Evolutionary conservation across 2,888 invertebrate genomes (phyloP).

Genomic region (Eilema depressum): DNA sequence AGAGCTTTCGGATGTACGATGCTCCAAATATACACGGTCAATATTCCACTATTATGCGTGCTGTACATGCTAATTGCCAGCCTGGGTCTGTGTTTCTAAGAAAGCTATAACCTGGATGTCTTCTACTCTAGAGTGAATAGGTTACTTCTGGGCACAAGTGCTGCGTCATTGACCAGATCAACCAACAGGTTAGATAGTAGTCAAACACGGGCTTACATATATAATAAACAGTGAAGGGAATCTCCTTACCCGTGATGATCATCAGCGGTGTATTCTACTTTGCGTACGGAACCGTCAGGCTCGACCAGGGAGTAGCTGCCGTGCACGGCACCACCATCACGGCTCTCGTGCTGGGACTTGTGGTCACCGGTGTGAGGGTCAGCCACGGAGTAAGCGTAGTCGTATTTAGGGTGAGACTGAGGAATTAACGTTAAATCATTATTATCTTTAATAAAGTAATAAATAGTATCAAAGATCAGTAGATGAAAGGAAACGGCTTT

Average conservation of each 20-base stretch:
- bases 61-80: neutral
- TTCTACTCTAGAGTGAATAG: too few species aligned
- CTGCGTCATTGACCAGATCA: too few species aligned
- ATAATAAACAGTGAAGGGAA: neutral
- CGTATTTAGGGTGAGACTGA: slow-evolving; percentile 88
- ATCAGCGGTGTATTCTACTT: slow-evolving; percentile 88
- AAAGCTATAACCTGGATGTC: too few species aligned
- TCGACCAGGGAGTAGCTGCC: slow-evolving; percentile 89
- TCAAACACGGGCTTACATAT: neutral
- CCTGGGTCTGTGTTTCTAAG: too few species aligned
- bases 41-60: neutral
- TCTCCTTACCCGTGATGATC: slow-evolving; percentile 86
- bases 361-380: slow-evolving; percentile 89
- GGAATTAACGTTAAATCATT: slow-evolving; percentile 27
- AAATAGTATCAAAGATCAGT: slow-evolving; percentile 17
- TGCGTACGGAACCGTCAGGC: slow-evolving; percentile 88
- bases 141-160: too few species aligned
- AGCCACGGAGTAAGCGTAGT: slow-evolving; percentile 88
- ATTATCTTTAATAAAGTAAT: slow-evolving; percentile 15
- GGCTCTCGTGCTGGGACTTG: slow-evolving; percentile 88
- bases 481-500: slow-evolving; percentile 27
- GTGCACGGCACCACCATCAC: slow-evolving; percentile 89
- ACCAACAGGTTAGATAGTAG: too few species aligned
- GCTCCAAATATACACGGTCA: neutral
- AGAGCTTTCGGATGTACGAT: neutral